These are phyloP conservation scores for Macropodus opercularis DNA, from an alignment of 2,797 vertebrate genomes.

Conservation along the genomic window DNA sequence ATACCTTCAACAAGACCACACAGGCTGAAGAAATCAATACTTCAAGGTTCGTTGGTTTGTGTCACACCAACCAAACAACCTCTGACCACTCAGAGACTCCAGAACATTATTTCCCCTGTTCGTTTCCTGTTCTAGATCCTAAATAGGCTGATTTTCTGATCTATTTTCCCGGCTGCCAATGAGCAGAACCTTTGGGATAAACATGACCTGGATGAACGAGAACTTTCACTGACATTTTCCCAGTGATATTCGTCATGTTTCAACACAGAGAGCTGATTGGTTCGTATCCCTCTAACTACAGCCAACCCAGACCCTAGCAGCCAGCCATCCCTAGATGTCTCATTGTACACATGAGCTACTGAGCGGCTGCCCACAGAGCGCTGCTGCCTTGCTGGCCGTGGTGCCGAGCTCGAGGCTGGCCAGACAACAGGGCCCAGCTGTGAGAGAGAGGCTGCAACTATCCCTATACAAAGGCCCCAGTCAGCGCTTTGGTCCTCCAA, in stretches of 20 bases:
- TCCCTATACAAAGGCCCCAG: constrained; percentile 63
- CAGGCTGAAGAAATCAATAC: constrained; percentile 42
- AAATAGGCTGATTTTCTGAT: no score
- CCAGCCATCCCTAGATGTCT: constrained; percentile 38
- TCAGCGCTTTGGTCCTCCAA: constrained; percentile 68
- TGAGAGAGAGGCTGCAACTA: constrained; percentile 50
- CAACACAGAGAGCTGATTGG: no score
- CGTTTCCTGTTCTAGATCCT: no score
- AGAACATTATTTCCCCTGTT: no score
- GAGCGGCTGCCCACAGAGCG: constrained; percentile 29
- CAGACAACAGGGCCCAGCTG: constrained; percentile 55
- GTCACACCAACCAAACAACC: constrained; percentile 37
- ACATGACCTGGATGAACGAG: no score
- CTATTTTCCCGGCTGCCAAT: no score
- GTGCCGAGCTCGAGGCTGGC: constrained; percentile 28
- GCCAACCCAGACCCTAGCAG: constrained; percentile 35
- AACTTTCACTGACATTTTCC: no score
- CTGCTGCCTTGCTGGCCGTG: constrained; percentile 24
- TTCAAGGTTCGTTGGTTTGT: constrained; percentile 14
- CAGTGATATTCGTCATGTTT: no score
- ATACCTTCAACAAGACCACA: constrained; percentile 18
- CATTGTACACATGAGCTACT: constrained; percentile 9
- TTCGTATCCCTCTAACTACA: no score
- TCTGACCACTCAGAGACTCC: neutral
- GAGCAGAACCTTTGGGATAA: no score